Evolutionary conservation across 64 coral and sea anemone genomes (phyloP).

Genomic region (Porites lutea): DNA sequence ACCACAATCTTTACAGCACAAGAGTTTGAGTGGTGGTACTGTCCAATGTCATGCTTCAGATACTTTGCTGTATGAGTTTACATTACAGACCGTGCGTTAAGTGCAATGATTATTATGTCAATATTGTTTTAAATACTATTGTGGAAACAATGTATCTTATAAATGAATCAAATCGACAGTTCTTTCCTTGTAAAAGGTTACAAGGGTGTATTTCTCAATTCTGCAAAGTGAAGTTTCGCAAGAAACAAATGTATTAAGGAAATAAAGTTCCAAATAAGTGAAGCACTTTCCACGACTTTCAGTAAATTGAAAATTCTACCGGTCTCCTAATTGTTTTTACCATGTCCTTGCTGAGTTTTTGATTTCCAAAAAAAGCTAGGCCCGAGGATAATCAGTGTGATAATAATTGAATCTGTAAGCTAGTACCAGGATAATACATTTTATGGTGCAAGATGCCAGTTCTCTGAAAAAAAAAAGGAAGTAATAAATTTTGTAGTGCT

Average conservation of each 20-base stretch:
- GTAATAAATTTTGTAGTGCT: background rate
- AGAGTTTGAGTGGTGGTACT: background rate
- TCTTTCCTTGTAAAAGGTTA: conserved; percentile 2
- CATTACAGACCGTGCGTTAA: background rate
- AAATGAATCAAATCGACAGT: background rate
- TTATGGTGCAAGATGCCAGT: conserved; percentile 11
- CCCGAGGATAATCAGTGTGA: background rate
- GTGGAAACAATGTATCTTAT: no score
- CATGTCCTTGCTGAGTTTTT: background rate
- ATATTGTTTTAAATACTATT: no score
- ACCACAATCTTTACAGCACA: background rate
- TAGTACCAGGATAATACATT: background rate
- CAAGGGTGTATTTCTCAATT: background rate
- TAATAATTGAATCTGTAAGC: background rate
- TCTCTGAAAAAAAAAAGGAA: background rate
- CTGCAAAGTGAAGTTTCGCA: background rate
- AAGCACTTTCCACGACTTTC: background rate
- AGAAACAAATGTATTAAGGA: background rate
- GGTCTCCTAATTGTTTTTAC: background rate
- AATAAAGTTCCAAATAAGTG: conserved; percentile 1
- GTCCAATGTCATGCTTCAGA: background rate
- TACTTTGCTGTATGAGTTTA: background rate
- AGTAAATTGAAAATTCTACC: background rate
- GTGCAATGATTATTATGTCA: background rate
- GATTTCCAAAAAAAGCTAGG: background rate